Evolutionary conservation across 2,113 vertebrate genomes (phyloP), one percentile per base, ranked within the genome.

Genomic region (Tenebrosternarchus preto): DNA sequence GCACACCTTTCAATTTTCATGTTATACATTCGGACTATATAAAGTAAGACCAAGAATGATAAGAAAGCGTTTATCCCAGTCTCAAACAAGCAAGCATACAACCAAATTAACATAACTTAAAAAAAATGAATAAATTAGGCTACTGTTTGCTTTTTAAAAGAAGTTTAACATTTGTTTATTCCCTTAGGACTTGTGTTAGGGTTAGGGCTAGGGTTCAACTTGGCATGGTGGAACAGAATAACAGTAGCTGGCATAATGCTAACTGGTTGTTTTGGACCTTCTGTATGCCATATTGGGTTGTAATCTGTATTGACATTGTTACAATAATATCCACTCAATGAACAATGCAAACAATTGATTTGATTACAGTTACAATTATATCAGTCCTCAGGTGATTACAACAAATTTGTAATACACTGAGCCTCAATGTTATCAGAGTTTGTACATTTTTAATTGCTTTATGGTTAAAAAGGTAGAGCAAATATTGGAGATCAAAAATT

Each of bases 361-460:
- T 66, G 63, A 66, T 67, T 67, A 36, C 63, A 36, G 17, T 36
- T 56, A 73, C 70, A 56, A 57, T 53, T 60, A 20, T 63, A 59
- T 63, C 39, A 12, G 15, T 24, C 7, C 25, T 27, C n/a, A 57
- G 29, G 66, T 29, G 59, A 73, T 73, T 61, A 63, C 63, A 55
- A 4, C 19, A 29, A 33, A 57, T 80, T 63, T 73, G 11, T 36
- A 59, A 22, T 39, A 22, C 31, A n/a, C 1, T 9, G 20, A 22
- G 7, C 7, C 12, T 53, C 22, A 72, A 80, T 72, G 77, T 72
- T 80, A 72, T 80, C 77, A 63, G 27, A 24, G 25, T 70, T 19
- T 63, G 43, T 64, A 72, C 29, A 72, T 72, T 8, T 72, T 25
- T 24, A 79, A 24, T 19, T 46, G 27, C 36, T 63, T 29, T 25